Evolutionary conservation across 2,797 vertebrate genomes (phyloP).

Genomic region (Furcifer pardalis): DNA sequence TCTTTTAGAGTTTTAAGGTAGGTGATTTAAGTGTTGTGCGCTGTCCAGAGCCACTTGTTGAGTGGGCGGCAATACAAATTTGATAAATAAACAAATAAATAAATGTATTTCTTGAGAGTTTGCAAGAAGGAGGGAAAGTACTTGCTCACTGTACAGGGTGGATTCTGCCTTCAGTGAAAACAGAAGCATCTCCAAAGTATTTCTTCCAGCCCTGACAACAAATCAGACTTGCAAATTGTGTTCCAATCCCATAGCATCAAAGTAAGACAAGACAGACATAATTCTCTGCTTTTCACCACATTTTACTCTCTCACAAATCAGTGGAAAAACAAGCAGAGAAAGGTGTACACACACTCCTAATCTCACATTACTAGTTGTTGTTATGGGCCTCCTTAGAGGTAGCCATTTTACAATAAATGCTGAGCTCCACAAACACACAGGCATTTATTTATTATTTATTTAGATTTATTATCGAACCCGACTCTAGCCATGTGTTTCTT

Average conservation of each 20-base stretch:
- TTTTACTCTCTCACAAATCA: not conserved
- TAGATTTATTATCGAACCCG: no score
- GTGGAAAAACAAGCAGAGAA: not conserved
- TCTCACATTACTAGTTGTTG: no score
- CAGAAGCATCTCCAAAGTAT: not conserved
- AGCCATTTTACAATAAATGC: not conserved
- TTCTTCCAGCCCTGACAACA: not conserved
- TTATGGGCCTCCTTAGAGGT: not conserved
- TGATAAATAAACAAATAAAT: no score
- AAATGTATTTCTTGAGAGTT: constrained; percentile 49
- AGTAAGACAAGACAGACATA: not conserved
- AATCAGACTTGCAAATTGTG: not conserved
- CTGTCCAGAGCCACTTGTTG: no score
- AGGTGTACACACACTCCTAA: not conserved
- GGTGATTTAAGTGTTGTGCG: no score
- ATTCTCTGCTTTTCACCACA: not conserved
- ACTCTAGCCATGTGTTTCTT: not conserved
- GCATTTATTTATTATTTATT: no score
- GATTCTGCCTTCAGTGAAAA: not conserved
- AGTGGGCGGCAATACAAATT: no score
- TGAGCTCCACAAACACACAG: not conserved
- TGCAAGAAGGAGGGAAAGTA: constrained; percentile 16
- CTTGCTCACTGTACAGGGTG: not conserved
- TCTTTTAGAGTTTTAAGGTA: no score
- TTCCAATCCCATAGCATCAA: not conserved